Conservation (phyloP, 2,888 invertebrate species). For the Megaustenia siamemsis region DNA sequence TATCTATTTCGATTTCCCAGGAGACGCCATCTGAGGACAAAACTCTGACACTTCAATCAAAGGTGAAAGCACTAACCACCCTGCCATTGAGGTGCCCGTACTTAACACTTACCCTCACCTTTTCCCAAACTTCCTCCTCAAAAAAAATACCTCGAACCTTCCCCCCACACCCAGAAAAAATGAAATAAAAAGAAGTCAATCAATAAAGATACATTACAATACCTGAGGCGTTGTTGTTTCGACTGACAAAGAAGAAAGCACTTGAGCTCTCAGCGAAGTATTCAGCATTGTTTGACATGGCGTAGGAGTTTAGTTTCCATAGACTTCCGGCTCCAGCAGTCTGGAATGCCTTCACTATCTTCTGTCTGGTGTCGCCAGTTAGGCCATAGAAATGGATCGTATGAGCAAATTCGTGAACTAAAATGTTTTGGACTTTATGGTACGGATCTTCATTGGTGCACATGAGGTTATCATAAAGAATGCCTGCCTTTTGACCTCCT, state of each 20-base stretch:
- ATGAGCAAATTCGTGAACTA: slow-evolving; percentile 67
- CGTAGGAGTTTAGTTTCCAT: slow-evolving; percentile 23
- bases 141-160: no score
- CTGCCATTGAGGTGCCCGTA: no score
- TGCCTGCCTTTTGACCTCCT: neutral
- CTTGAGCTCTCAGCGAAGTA: slow-evolving; percentile 34
- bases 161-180: no score
- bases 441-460: neutral
- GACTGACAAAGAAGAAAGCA: slow-evolving; percentile 43
- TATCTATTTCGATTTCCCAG: no score
- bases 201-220: no score
- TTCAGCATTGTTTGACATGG: slow-evolving; percentile 16
- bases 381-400: slow-evolving; percentile 43
- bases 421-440: slow-evolving; percentile 42
- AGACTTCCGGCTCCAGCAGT: neutral
- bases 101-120: no score
- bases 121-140: no score
- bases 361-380: neutral
- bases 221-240: neutral
- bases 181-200: no score
- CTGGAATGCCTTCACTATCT: neutral
- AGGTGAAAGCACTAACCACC: no score
- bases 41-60: no score
- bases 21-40: no score
- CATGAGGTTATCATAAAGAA: slow-evolving; percentile 21